Conservation (phyloP, 1,140 invertebrate species). For the Drosophila kepulauana region DNA sequence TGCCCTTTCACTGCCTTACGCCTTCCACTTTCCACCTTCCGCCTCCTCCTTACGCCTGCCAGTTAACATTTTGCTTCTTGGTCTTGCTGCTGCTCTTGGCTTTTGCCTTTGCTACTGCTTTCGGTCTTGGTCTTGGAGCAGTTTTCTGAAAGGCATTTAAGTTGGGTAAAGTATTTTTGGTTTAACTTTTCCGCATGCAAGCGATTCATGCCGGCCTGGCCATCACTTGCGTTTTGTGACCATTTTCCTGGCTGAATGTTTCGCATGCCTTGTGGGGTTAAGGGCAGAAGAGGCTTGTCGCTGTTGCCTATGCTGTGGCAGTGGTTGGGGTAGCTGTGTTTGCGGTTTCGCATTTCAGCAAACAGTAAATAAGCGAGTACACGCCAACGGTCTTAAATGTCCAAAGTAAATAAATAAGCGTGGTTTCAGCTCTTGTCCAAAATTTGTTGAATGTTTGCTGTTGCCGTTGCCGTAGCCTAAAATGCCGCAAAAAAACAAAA, state of each 20-base stretch:
- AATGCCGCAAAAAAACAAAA: constrained; percentile 34
- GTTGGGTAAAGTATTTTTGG: constrained; percentile 67
- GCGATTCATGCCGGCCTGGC: constrained; percentile 17
- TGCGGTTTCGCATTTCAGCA: constrained; percentile 74
- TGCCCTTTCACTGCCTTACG: constrained; percentile 32
- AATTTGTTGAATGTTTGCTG: constrained; percentile 39
- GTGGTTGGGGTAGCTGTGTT: constrained; percentile 56
- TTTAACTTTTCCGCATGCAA: constrained; percentile 58
- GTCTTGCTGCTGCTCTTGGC: background rate
- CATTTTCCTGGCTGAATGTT: constrained; percentile 32
- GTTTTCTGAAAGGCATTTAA: constrained; percentile 59
- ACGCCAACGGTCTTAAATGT: constrained; percentile 45
- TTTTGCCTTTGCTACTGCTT: background rate
- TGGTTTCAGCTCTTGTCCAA: constrained; percentile 29
- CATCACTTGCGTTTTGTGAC: background rate
- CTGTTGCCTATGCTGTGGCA: constrained; percentile 9
- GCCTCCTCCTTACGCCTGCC: constrained; percentile 30
- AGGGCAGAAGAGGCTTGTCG: no score
- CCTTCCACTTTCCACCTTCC: constrained; percentile 29
- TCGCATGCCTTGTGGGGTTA: constrained; percentile 32
- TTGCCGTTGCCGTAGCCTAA: background rate
- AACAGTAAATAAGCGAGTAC: constrained; percentile 72
- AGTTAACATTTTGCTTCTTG: constrained; percentile 5
- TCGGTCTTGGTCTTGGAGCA: constrained; percentile 26
- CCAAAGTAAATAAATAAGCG: constrained; percentile 72